Evolutionary conservation across 2,797 vertebrate genomes (phyloP), one percentile per base, ranked within the genome.

Genomic region (Phrynocephalus forsythii): DNA sequence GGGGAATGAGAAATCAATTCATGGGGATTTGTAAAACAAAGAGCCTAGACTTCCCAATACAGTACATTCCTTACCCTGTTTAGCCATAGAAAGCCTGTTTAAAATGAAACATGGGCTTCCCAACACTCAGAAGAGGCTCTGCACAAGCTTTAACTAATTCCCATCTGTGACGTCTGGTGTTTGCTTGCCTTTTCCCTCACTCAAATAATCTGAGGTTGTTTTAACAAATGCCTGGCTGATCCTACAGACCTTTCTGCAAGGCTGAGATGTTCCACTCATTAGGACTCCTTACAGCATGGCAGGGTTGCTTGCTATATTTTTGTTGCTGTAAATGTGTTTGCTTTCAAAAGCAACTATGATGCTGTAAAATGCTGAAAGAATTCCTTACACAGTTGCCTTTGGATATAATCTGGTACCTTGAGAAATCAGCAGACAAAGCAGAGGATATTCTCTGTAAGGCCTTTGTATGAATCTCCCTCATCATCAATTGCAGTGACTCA

Each of bases 81-180:
- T 72, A 84, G 56, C 3, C 44, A 71, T 66, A 52, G 60, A 84
- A 83, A 82, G 22, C 24, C 73, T 44, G 20, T 88, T 84, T 84
- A 79, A 88, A 88, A 66, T 73, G 15, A 84, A 66, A 66, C 1
- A 6, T 26, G 38, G 38, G 1, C 7, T 44, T 79, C 26, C 24
- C 38, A 66, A 6, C 44, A 20, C 18, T 48, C 24, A 24, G 9
- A 84, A 38, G 28, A 84, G 73, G 66, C 73, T 79, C 52, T 50
- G 67, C 33, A 84, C 79, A 6, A 24, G 2, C 38, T 52, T 60
- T 63, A 80, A 26, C 33, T 33, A 67, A 13, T 44, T 60, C 7
- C 30, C 4, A 60, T 60, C 33, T 44, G 71, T 60, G 30, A 86
- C 30, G 63, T 63, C 33, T 86, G 68, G 15, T 8, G 52, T 7